A percentile compares a stretch with the other conserved stretches of the same genome.
These are phyloP conservation scores for Ditula angustiorana DNA, from an alignment of 2,888 invertebrate species.

Conservation along the genomic window DNA sequence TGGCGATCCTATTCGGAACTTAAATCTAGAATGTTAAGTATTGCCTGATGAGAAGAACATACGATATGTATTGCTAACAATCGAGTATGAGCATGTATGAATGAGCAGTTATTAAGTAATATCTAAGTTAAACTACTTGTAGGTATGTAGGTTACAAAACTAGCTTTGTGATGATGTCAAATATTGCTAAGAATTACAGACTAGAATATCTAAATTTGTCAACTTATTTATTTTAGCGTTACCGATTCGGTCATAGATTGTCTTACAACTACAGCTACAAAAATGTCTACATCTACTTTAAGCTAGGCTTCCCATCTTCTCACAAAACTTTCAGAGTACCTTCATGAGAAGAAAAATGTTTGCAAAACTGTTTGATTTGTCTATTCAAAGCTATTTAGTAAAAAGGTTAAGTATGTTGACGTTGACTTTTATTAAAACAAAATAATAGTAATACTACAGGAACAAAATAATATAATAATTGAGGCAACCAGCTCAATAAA, in stretches of 20 bases:
- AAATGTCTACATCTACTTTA: constrained; percentile 80
- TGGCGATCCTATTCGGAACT: constrained; percentile 54
- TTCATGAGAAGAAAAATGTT: constrained; percentile 85
- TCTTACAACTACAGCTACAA: constrained; percentile 78
- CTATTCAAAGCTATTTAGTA: constrained; percentile 73
- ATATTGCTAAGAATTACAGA: constrained; percentile 66
- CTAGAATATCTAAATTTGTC: constrained; percentile 61
- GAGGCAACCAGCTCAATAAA: constrained; percentile 65
- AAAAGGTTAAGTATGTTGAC: constrained; percentile 60
- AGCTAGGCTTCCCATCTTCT: constrained; percentile 81
- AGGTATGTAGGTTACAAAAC: constrained; percentile 61
- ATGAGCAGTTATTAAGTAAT: constrained; percentile 61
- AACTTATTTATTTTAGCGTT: constrained; percentile 62
- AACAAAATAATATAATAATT: constrained; percentile 64
- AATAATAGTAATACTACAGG: constrained; percentile 70
- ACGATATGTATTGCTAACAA: constrained; percentile 55
- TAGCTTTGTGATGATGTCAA: constrained; percentile 64
- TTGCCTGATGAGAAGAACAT: constrained; percentile 55
- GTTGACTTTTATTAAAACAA: constrained; percentile 61
- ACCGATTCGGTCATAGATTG: constrained; percentile 65
- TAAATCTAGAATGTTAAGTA: constrained; percentile 59
- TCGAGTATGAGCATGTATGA: constrained; percentile 58
- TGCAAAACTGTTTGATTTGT: constrained; percentile 81
- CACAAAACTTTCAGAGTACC: constrained; percentile 82
- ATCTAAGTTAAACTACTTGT: constrained; percentile 66